Evolutionary conservation across 2,797 vertebrate species (phyloP).

Genomic region (Thunnus albacares): DNA sequence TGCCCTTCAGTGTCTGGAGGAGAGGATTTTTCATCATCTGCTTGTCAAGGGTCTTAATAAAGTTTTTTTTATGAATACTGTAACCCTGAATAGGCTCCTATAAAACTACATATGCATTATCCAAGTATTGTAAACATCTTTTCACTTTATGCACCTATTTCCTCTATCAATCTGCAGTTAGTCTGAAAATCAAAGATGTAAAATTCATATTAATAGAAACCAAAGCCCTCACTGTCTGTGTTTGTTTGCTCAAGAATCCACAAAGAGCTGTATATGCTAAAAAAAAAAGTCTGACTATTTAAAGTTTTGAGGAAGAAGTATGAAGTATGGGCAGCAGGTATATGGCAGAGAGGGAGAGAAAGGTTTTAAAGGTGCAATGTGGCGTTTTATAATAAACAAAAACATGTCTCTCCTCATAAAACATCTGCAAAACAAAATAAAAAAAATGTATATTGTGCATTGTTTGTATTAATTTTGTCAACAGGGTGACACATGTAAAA

Average conservation of each 20-base stretch:
- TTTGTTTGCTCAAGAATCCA: not conserved
- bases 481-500: too few relatives aligned
- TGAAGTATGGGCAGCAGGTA: too few relatives aligned
- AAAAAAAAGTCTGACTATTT: not conserved
- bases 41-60: constrained; percentile 41
- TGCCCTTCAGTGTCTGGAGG: constrained; percentile 66
- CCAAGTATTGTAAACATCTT: constrained; percentile 4
- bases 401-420: too few relatives aligned
- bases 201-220: not conserved
- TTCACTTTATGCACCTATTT: not conserved
- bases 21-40: constrained; percentile 60
- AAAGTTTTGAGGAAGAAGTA: not conserved
- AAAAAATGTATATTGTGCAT: too few relatives aligned
- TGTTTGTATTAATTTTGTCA: too few relatives aligned
- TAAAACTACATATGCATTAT: constrained; percentile 26
- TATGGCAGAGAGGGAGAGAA: not conserved
- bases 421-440: too few relatives aligned
- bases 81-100: constrained; percentile 12
- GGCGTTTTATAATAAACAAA: too few relatives aligned
- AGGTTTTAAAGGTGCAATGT: too few relatives aligned
- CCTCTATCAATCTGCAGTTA: not conserved
- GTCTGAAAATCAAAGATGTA: not conserved
- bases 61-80: constrained; percentile 22
- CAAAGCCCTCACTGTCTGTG: not conserved
- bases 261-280: not conserved